Percentiles rank a stretch among this genome's conserved stretches.
These are phyloP conservation scores for Tetragonula carbonaria DNA, from an alignment of 2,888 invertebrate genomes.

Conservation along the genomic window DNA sequence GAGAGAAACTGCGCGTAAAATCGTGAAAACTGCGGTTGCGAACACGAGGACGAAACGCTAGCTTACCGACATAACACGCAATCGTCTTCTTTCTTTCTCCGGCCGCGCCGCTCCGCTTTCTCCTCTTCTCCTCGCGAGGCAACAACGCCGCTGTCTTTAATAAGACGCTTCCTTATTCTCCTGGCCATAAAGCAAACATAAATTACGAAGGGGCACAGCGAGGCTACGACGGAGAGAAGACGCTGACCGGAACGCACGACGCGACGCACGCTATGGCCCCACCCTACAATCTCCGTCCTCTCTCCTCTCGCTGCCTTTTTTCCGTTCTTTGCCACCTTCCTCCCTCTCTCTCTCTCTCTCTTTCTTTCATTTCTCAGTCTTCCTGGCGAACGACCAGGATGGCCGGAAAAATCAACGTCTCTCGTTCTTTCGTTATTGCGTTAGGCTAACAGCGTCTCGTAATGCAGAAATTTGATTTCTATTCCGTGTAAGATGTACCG, in stretches of 20 bases:
- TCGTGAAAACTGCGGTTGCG: conserved; percentile 23
- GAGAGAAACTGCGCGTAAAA: conserved; percentile 12
- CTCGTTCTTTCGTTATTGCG: conserved; percentile 39
- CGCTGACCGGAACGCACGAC: conserved; percentile 72
- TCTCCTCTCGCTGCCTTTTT: conserved; percentile 4
- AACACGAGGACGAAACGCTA: background rate
- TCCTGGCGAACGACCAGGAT: conserved; percentile 58
- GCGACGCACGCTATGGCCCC: conserved; percentile 67
- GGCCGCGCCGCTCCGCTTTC: background rate
- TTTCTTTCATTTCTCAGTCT: conserved; percentile 42
- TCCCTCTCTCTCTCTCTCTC: background rate
- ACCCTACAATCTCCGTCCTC: conserved; percentile 60
- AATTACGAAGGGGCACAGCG: conserved; percentile 77
- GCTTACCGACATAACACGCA: background rate
- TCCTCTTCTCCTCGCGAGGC: conserved; percentile 54
- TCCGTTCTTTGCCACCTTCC: background rate
- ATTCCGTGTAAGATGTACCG: too few relatives aligned
- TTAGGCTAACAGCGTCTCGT: too few relatives aligned
- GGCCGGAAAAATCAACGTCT: conserved; percentile 42
- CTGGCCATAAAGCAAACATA: conserved; percentile 80
- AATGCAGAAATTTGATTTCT: too few relatives aligned
- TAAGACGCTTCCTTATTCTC: conserved; percentile 82
- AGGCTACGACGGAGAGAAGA: conserved; percentile 65
- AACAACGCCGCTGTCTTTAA: conserved; percentile 75
- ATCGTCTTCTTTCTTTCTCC: conserved; percentile 9